Evolutionary conservation across 1,140 invertebrate genomes (phyloP).

Genomic region (Drosophila ercepeae): DNA sequence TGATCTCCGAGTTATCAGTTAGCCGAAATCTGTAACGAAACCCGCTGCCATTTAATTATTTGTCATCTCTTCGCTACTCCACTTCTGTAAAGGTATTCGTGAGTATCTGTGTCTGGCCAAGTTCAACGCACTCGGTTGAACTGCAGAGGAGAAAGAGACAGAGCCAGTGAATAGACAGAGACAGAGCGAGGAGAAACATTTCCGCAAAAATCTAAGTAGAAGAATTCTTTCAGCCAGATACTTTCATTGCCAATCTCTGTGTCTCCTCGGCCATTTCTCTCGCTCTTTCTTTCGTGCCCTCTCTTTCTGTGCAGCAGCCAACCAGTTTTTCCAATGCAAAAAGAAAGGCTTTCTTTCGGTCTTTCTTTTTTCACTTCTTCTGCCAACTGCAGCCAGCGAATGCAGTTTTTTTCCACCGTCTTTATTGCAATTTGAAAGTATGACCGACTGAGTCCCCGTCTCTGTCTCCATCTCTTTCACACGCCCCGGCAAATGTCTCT

Average conservation of each 20-base stretch:
- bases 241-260: conserved; percentile 75
- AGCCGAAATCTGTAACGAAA: conserved; percentile 78
- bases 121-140: conserved; percentile 78
- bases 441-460: conserved; percentile 62
- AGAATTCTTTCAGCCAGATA: conserved; percentile 75
- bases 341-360: conserved; percentile 78
- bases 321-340: conserved; percentile 73
- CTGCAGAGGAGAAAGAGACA: conserved; percentile 54
- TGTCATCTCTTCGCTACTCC: conserved; percentile 73
- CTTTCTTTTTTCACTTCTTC: conserved; percentile 33
- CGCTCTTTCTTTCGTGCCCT: neutral
- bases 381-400: conserved; percentile 35
- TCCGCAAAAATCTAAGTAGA: conserved; percentile 80
- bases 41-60: conserved; percentile 69
- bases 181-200: conserved; percentile 49
- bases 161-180: conserved; percentile 2
- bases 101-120: conserved; percentile 42
- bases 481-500: neutral
- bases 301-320: conserved; percentile 16
- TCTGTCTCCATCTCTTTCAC: neutral
- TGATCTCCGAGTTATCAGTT: conserved; percentile 65
- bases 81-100: conserved; percentile 49
- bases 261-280: conserved; percentile 36
- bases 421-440: conserved; percentile 78
- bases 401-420: conserved; percentile 27